Base-by-base conservation (phyloP, 2,888 invertebrate species). In the Meandrusa payeni region DNA sequence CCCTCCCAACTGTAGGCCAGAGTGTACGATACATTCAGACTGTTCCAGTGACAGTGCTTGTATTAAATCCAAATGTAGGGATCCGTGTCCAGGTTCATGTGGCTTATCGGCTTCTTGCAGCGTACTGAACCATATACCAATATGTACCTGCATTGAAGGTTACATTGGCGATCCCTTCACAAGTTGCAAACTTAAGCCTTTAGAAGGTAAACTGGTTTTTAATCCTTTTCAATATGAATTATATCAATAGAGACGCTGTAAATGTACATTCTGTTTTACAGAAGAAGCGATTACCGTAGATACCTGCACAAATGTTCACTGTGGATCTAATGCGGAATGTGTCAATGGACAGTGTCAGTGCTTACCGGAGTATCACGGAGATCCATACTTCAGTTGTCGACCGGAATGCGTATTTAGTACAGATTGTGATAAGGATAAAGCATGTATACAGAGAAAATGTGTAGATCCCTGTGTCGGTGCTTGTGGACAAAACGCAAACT, bases 1-100 rank as follows among this genome's bases (percentile, higher is more conserved):
- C 47, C 94, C 94, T 34, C 93, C 93, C 0, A 90, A 92, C 55
- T 93, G 93, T 60, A 86, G 92, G 47, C 92, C 93, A 28, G 92
- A 92, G 69, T 93, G 93, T 60, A 83, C 87, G 0, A 90, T 94
- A 36, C 93, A 94, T 65, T 88, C 94, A 0, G 95, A 95, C 59
- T 96, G 96, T 66, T 69, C 91, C 2, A 92, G 91, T 59, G 90
- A 93, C 58, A 83, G 89, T 53, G 94, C 95, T 24, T 96, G 96
- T 64, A 92, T 95, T 34, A 90, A 91, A 50, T 91, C 92, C 37
- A 93, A 90, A 67, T 95, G 95, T 61, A 85, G 82, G 48, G 94
- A 95, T 72, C 95, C 95, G 9, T 95, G 95, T 58, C 92, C 92
- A 1, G 94, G 94, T 10, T 92, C 93, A 24, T 95, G 94, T 60